phyloP scores from a whole-genome alignment of 2,888 invertebrate species.

The Seira musarum region DNA sequence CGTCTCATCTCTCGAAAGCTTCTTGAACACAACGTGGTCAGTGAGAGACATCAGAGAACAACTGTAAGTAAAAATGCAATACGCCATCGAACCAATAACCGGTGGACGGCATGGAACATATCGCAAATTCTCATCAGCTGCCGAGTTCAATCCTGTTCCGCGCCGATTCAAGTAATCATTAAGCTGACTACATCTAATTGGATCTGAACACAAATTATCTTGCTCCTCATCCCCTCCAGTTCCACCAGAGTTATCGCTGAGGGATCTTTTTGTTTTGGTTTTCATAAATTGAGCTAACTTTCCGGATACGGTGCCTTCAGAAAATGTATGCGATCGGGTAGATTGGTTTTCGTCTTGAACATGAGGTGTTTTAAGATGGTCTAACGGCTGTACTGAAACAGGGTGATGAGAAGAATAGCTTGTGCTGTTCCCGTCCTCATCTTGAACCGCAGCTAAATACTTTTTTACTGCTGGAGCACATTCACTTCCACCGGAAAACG shows the following conservation, averaged over 20 bases:
- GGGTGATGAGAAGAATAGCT: slow-evolving; percentile 33
- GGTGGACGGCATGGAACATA: slow-evolving; percentile 46
- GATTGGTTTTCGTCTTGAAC: not conserved
- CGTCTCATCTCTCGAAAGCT: slow-evolving; percentile 70
- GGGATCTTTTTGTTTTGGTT: slow-evolving; percentile 33
- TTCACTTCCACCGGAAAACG: slow-evolving; percentile 67
- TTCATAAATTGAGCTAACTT: slow-evolving; percentile 47
- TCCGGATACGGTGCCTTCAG: slow-evolving; percentile 43
- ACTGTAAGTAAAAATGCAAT: slow-evolving; percentile 81
- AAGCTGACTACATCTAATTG: slow-evolving; percentile 37
- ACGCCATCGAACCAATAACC: slow-evolving; percentile 71
- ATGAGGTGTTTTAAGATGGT: not conserved
- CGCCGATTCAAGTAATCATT: slow-evolving; percentile 33
- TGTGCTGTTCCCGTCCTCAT: slow-evolving; percentile 28
- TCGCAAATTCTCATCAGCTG: slow-evolving; percentile 27
- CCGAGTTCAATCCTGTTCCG: not conserved
- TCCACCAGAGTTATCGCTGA: slow-evolving; percentile 35
- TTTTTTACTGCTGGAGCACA: slow-evolving; percentile 64
- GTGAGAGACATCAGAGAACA: slow-evolving; percentile 76
- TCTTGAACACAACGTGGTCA: slow-evolving; percentile 74
- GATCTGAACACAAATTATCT: slow-evolving; percentile 40
- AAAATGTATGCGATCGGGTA: slow-evolving; percentile 44
- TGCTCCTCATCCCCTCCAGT: slow-evolving; percentile 17
- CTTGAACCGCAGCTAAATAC: slow-evolving; percentile 43
- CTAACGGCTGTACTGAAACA: not conserved